phyloP scores from a whole-genome alignment of 2,113 vertebrate species.

The Sorex fumeus region DNA sequence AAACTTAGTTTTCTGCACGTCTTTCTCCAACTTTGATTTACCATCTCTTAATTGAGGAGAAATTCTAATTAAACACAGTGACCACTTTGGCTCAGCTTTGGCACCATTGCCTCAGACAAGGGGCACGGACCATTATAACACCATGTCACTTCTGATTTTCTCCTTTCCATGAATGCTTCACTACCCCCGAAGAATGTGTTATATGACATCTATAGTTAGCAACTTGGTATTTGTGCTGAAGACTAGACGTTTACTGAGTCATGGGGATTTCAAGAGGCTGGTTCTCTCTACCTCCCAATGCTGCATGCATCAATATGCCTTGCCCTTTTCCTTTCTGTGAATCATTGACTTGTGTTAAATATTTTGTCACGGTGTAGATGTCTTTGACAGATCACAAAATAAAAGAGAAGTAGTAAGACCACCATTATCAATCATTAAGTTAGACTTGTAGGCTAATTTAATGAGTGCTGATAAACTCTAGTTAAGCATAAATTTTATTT shows the following conservation, averaged over 20 bases:
- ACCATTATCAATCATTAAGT: conserved; percentile 7
- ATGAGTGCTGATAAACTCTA: conserved; percentile 10
- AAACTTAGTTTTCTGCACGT: background rate
- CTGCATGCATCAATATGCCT: background rate
- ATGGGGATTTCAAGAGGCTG: background rate
- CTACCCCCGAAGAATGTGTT: conserved; percentile 3
- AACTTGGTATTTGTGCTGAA: conserved; percentile 43
- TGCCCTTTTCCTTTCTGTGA: conserved; percentile 19
- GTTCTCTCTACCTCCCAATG: conserved; percentile 4
- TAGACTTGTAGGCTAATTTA: background rate
- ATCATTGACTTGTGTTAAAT: conserved; percentile 7
- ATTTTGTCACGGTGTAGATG: conserved; percentile 5
- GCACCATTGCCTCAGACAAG: background rate
- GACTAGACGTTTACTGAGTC: background rate
- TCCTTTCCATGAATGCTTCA: background rate
- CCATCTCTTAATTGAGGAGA: conserved; percentile 33
- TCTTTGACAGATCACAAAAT: conserved; percentile 17
- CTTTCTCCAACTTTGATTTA: conserved; percentile 24
- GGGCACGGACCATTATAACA: background rate
- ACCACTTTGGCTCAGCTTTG: background rate
- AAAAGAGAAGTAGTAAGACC: conserved; percentile 7
- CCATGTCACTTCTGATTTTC: background rate
- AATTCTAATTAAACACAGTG: background rate
- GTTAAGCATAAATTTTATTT: conserved; percentile 28
- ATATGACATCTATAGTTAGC: background rate